These are phyloP conservation scores for Panurus biarmicus DNA, from an alignment of 2,113 vertebrate genomes.

Conservation along the genomic window DNA sequence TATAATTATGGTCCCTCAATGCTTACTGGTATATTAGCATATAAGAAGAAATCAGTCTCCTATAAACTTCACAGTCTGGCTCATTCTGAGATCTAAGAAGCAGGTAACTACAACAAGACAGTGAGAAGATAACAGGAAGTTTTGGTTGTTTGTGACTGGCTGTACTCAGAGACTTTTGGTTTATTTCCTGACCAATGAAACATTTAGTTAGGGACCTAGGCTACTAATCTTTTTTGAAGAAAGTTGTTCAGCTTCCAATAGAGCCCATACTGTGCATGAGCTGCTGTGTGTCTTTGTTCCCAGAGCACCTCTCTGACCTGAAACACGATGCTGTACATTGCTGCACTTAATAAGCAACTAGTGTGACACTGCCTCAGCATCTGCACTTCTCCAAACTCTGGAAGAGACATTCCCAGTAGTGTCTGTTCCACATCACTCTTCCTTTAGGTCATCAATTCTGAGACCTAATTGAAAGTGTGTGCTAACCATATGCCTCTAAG, in stretches of 20 bases:
- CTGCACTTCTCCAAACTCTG: rapidly evolving
- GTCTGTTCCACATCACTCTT: not conserved
- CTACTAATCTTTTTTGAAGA: not conserved
- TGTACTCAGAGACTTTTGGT: not conserved
- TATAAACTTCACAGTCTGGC: not conserved
- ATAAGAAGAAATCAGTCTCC: not conserved
- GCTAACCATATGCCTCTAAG: not conserved
- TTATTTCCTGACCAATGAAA: not conserved
- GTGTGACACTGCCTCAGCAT: not conserved
- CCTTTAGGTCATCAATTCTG: not conserved
- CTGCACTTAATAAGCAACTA: not conserved
- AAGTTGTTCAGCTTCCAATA: not conserved
- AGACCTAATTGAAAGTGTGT: not conserved
- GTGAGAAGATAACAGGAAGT: not conserved
- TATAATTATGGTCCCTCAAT: not conserved
- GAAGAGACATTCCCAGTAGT: not conserved
- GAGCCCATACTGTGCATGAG: not conserved
- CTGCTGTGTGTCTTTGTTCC: not conserved
- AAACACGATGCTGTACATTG: not conserved
- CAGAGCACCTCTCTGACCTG: not conserved
- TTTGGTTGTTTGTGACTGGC: not conserved
- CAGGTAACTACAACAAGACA: not conserved
- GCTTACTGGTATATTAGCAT: not conserved
- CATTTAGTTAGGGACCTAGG: not conserved
- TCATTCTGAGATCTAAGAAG: not conserved